Percentiles rank a stretch among this genome's conserved stretches.
Evolutionary conservation across 1,140 invertebrate species (phyloP).

Genomic region (Arctopsyche grandis): DNA sequence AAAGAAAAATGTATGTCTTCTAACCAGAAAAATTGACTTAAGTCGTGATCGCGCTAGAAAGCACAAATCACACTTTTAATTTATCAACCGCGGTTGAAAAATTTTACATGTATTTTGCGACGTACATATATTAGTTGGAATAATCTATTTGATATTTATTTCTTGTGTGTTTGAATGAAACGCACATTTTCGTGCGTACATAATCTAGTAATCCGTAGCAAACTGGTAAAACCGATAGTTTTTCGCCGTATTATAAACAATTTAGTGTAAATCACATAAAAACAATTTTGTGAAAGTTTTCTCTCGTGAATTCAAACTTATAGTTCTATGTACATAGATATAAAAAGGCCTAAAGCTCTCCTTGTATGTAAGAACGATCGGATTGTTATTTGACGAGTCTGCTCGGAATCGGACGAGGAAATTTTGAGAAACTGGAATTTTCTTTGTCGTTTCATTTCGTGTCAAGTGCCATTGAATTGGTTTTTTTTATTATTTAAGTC

Average conservation of each 20-base stretch:
- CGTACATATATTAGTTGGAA: not conserved
- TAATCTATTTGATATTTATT: not conserved
- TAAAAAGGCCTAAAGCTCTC: too few species aligned
- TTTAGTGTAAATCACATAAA: too few species aligned
- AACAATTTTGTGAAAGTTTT: too few species aligned
- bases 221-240: not conserved
- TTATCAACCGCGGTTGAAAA: not conserved
- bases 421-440: too few species aligned
- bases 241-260: not conserved
- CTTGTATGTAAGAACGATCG: too few species aligned
- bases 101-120: not conserved
- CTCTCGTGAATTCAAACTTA: too few species aligned
- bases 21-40: not conserved
- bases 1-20: not conserved
- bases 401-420: too few species aligned
- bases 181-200: not conserved
- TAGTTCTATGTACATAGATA: too few species aligned
- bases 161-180: not conserved
- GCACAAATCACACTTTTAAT: not conserved
- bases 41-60: constrained; percentile 2
- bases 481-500: too few species aligned
- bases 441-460: too few species aligned
- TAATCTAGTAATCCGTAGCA: not conserved
- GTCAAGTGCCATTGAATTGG: too few species aligned
- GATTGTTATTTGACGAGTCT: too few species aligned